Evolutionary conservation across 2,797 vertebrate species (phyloP).

Genomic region (Fringilla coelebs): DNA sequence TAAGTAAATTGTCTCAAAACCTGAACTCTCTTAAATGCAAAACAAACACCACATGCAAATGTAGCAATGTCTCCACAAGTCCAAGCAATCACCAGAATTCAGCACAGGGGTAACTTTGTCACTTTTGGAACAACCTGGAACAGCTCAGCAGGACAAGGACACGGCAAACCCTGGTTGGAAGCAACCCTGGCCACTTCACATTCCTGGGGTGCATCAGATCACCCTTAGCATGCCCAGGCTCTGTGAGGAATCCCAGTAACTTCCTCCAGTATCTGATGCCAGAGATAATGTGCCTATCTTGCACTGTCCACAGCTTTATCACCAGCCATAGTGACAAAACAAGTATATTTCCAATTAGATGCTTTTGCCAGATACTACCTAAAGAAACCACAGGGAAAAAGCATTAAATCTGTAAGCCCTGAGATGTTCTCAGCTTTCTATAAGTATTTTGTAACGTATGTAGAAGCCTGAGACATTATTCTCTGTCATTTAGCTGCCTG

Average conservation of each 20-base stretch:
- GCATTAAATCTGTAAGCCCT: background rate
- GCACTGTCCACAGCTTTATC: background rate
- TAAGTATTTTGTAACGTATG: background rate
- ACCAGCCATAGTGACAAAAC: background rate
- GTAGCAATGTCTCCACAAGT: rapidly evolving
- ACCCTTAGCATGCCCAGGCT: rapidly evolving
- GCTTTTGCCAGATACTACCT: background rate
- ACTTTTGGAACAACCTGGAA: background rate
- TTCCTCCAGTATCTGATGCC: background rate
- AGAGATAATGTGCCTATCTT: background rate
- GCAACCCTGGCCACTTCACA: background rate
- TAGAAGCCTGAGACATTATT: background rate
- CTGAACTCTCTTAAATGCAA: background rate
- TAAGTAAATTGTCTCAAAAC: background rate
- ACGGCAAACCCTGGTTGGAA: background rate
- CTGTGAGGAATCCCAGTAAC: background rate
- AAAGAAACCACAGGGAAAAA: background rate
- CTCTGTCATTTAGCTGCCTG: background rate
- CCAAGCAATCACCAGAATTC: background rate
- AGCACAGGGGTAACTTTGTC: background rate
- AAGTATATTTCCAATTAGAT: background rate
- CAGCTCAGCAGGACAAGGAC: background rate
- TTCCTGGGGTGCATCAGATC: background rate
- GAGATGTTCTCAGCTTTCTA: background rate
- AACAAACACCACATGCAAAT: rapidly evolving